Conservation (phyloP, 2,888 invertebrate genomes). For the Augochlorella aurata region DNA sequence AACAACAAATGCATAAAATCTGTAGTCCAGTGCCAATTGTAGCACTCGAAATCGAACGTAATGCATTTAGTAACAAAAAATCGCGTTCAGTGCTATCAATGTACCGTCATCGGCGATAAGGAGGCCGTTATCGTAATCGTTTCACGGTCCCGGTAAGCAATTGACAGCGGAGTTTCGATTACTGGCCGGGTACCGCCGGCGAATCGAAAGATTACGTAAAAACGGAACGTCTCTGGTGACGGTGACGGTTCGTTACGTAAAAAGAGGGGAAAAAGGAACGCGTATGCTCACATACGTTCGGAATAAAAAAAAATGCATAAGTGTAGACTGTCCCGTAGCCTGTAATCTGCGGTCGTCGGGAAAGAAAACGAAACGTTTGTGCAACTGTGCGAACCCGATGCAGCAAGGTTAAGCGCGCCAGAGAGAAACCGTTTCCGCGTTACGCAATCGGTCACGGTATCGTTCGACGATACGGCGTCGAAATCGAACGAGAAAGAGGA, state of each 20-base stretch:
- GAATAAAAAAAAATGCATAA: constrained; percentile 4
- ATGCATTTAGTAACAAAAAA: neutral
- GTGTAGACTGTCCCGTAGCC: neutral
- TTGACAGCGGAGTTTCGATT: constrained; percentile 10
- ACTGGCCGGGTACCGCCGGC: neutral
- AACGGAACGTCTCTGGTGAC: neutral
- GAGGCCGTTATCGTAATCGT: constrained; percentile 17
- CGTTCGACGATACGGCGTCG: constrained; percentile 3
- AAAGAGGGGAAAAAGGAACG: neutral
- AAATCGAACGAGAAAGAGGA: neutral
- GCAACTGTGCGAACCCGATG: constrained; percentile 33
- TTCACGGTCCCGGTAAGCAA: constrained; percentile 21
- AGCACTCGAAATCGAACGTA: neutral
- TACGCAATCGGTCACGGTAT: constrained; percentile 43
- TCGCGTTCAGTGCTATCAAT: neutral
- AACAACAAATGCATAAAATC: too few species aligned
- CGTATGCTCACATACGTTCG: too few species aligned
- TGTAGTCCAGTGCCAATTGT: too few species aligned
- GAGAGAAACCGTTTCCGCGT: constrained; percentile 40
- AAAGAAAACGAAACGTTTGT: constrained; percentile 38
- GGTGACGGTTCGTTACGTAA: constrained; percentile 34
- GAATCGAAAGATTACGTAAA: constrained; percentile 37
- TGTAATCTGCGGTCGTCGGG: constrained; percentile 21
- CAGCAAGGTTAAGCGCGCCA: constrained; percentile 43
- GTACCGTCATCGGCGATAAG: neutral